Conservation (phyloP, 1,140 invertebrate species). For the Trinorchestia longiramus region DNA sequence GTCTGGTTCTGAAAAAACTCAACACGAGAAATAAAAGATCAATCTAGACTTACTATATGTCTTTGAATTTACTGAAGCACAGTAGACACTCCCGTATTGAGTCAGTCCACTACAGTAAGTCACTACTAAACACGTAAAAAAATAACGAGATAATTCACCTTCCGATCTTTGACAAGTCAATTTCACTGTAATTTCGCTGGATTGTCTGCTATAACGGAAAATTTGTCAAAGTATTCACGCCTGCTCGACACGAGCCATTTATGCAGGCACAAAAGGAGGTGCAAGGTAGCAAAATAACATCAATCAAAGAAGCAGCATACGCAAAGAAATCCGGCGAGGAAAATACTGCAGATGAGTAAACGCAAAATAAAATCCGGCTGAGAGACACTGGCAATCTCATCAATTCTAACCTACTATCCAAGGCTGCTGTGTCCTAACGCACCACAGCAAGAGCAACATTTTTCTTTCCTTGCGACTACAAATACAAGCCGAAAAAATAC, state of each 20-base stretch:
- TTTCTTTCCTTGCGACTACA: background rate
- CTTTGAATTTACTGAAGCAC: too few relatives aligned
- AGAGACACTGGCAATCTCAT: background rate
- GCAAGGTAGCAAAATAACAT: background rate
- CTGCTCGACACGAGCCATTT: background rate
- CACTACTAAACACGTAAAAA: too few relatives aligned
- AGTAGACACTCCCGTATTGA: too few relatives aligned
- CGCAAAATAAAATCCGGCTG: background rate
- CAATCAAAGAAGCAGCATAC: background rate
- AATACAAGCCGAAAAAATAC: background rate
- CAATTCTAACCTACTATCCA: background rate
- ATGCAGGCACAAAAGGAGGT: background rate
- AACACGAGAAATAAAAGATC: too few relatives aligned
- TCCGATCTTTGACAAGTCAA: background rate
- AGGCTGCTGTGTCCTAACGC: background rate
- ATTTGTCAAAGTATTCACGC: background rate
- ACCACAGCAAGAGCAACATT: background rate
- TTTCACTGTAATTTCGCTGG: background rate
- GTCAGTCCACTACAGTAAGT: too few relatives aligned
- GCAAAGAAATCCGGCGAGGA: background rate
- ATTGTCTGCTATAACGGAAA: background rate
- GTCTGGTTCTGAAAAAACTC: too few relatives aligned
- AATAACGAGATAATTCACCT: background rate
- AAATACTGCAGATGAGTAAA: background rate
- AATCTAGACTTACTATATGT: too few relatives aligned